A percentile compares a stretch with the other conserved stretches of the same genome.
Conservation (phyloP, 2,797 vertebrate genomes). For the Lacerta bilineata region DNA sequence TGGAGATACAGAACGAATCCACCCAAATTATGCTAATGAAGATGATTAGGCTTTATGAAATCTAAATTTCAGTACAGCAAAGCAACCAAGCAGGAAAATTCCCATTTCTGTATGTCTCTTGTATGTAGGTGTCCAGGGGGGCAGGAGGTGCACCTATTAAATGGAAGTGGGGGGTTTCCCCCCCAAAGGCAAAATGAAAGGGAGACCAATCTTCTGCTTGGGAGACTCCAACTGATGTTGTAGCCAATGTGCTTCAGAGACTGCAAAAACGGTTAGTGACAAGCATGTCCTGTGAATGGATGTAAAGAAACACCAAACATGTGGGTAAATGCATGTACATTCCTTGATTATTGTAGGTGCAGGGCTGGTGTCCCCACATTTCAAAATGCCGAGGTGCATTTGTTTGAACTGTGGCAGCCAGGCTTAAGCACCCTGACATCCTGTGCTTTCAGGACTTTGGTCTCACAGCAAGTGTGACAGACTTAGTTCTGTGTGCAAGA, state of each 20-base stretch:
- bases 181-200: conserved; percentile 1
- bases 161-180: conserved; percentile 5
- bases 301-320: neutral
- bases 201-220: conserved; percentile 43
- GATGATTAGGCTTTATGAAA: conserved; percentile 70
- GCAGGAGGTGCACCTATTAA: conserved; percentile 56
- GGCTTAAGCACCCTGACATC: no score
- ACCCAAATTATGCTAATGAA: conserved; percentile 75
- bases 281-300: neutral
- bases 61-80: conserved; percentile 69
- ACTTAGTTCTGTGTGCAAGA: no score
- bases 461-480: no score
- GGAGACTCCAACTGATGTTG: conserved; percentile 7
- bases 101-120: conserved; percentile 45
- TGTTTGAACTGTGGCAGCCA: neutral
- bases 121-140: conserved; percentile 32
- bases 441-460: no score
- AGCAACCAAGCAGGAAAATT: conserved; percentile 67
- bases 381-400: neutral
- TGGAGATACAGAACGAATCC: conserved; percentile 70
- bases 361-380: neutral
- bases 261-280: neutral
- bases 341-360: neutral
- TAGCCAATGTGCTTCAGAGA: neutral
- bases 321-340: neutral